Base-by-base conservation (phyloP, 2,888 invertebrate species). In the Zeuzera pyrina region DNA sequence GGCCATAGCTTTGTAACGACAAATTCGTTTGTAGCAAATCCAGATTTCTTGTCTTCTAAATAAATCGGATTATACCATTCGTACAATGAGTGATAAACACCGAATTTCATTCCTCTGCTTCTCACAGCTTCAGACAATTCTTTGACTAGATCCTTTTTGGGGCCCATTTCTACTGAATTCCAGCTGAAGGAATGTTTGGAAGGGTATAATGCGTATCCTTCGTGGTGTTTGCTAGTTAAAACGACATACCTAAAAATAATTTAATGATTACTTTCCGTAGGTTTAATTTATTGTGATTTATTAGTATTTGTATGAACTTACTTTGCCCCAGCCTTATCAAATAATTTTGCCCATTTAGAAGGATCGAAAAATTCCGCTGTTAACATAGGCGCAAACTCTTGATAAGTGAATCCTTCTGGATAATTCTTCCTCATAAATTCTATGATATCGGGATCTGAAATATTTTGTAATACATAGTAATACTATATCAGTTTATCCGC, bases 1-100 rank as follows among this genome's bases (percentile, higher is more conserved):
- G 94, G 94, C 42, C 90, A 72, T n/a, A 90, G 79, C 68, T 95
- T 94, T 2, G 86, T 74, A 3, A 84, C 67, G 0, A 91, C 90
- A 64, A 91, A 97, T 24, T 85, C 69, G 15, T 87, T 84, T 2
- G 88, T 87, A 3, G 77, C 69, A 48, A 89, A 92, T 23, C 88
- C 79, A 22, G 84, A 85, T 2, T 64, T 47, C 55, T 90, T 91
- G 55, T 95, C 95, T 15, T 86, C 66, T 8, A 88, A 45, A 61
- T 93, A 95, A 29, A 94, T 71, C 0, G 94, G 94, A 65, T 95
- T 91, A 56, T 86, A 95, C 95, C 95, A 95, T 66, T 95, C 95
- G 53, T 87, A 94, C 3, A 95, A 62, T 0, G 94, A 94, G 57
- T 95, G 93, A 57, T 95, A 95, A 0, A 94, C 73, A 0, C 95